Base-by-base conservation (phyloP, 1,140 invertebrate genomes). In the Ceratina japonica region DNA sequence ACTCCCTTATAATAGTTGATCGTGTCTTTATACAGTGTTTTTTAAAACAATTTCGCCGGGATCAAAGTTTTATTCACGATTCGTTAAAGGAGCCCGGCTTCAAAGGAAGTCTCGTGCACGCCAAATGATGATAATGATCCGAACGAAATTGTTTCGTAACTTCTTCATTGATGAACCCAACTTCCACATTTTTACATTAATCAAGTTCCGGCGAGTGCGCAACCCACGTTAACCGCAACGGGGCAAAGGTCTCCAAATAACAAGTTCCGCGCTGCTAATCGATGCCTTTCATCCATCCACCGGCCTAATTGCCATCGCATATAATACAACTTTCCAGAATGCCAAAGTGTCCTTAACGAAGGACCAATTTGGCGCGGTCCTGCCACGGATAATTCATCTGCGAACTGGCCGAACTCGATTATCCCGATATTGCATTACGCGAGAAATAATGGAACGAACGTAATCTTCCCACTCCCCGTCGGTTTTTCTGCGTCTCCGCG, bases 321-420 rank as follows among this genome's bases (percentile, higher is more conserved):
- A 70, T 84, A 84, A 54, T n/a, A 24, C 49, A 71, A 31, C 69
- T 75, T 73, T 76, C 68, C 37, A 61, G 49, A 49, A 61, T 27
- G 59, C 16, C 15, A 51, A 80, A 83, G 54, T 84, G 64, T 76
- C 44, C 31, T 61, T 59, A 80, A 84, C 79, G 73, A 84, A 80
- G 80, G 59, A n/a, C 27, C 63, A 70, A 85, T 85, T 85, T 84
- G 54, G 64, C 75, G 12, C 54, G 54, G 72, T 68, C 75, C 56
- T 71, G 79, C 64, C n/a, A 27, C 56, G 68, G 83, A 79, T 85
- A 85, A 86, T 82, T 86, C 75, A 75, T 54, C 78, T 75, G 75
- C 62, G 49, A 85, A 86, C 72, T 73, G n/a, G 37, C 7, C 13
- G 16, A 85, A 86, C 63, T 85, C 68, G 70, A 86, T 86, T 86